A percentile compares a stretch with the other conserved stretches of the same genome.
Evolutionary conservation across 2,888 invertebrate species (phyloP).

Genomic region (Tyria jacobaeae): DNA sequence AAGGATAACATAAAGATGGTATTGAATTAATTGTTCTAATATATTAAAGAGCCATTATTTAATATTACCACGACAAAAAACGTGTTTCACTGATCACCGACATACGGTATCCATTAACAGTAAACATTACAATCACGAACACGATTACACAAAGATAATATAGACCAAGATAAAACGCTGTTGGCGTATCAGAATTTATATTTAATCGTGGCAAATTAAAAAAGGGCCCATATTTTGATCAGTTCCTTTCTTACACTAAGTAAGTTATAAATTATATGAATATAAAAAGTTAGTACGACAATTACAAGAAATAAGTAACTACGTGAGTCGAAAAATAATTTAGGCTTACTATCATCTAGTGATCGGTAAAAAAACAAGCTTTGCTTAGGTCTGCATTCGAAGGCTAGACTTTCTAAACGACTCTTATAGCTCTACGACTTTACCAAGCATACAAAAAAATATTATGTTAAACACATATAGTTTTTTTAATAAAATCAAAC

Average conservation of each 20-base stretch:
- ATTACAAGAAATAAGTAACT: constrained; percentile 29
- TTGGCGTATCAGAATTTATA: too few relatives aligned
- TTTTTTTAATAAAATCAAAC: constrained; percentile 24
- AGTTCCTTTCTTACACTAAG: constrained; percentile 17
- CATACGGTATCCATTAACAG: too few relatives aligned
- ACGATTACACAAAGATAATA: too few relatives aligned
- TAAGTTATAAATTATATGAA: constrained; percentile 7
- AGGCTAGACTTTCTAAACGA: constrained; percentile 1
- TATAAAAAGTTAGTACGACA: constrained; percentile 33
- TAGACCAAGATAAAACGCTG: too few relatives aligned
- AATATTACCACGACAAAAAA: constrained; percentile 1
- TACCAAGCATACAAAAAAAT: background rate
- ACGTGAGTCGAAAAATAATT: constrained; percentile 6
- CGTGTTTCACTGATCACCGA: too few relatives aligned
- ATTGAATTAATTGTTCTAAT: constrained; percentile 17
- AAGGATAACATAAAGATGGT: constrained; percentile 30
- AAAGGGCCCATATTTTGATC: constrained; percentile 26
- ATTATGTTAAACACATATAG: background rate
- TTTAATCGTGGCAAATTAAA: constrained; percentile 1
- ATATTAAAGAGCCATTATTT: constrained; percentile 8
- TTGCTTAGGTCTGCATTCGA: background rate
- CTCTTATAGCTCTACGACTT: constrained; percentile 5
- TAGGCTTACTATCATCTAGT: constrained; percentile 9
- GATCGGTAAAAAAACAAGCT: constrained; percentile 9
- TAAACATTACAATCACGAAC: too few relatives aligned